A percentile compares a stretch with the other conserved stretches of the same genome.
Evolutionary conservation across 2,888 invertebrate genomes (phyloP).

Genomic region (Cheilosia grossa): DNA sequence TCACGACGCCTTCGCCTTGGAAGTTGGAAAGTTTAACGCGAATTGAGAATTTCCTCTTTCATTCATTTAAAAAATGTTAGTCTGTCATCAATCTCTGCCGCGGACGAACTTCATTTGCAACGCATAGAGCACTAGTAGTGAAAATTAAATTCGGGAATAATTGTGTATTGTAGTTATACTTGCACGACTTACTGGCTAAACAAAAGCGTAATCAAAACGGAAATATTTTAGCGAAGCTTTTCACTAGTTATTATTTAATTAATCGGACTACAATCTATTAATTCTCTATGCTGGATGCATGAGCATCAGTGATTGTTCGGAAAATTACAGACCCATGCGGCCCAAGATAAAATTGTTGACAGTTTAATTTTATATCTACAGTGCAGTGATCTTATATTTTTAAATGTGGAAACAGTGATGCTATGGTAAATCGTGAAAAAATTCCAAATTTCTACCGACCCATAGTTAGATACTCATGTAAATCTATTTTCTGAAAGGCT

Average conservation of each 20-base stretch:
- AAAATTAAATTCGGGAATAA: conserved; percentile 26
- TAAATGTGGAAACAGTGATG: conserved; percentile 3
- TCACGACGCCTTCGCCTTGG: too few relatives aligned
- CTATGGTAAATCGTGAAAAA: background rate
- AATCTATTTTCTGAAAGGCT: conserved; percentile 38
- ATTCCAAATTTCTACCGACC: background rate
- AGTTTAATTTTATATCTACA: background rate
- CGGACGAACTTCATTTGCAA: conserved; percentile 11
- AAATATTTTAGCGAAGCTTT: conserved; percentile 45
- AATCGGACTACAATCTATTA: conserved; percentile 3
- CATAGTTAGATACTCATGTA: background rate
- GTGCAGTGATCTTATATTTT: conserved; percentile 2
- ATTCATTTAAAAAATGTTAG: conserved; percentile 44
- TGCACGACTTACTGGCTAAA: conserved; percentile 15
- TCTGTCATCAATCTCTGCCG: conserved; percentile 56
- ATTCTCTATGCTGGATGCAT: background rate
- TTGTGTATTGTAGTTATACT: conserved; percentile 6
- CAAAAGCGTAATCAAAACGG: conserved; percentile 30
- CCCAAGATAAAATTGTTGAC: background rate
- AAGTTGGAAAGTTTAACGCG: background rate
- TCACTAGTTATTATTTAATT: conserved; percentile 4
- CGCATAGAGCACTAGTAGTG: background rate
- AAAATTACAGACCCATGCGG: conserved; percentile 20
- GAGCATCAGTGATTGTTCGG: conserved; percentile 4
- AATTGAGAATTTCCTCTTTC: background rate